Evolutionary conservation across 2,113 vertebrate species (phyloP).

Genomic region (Struthio camelus): DNA sequence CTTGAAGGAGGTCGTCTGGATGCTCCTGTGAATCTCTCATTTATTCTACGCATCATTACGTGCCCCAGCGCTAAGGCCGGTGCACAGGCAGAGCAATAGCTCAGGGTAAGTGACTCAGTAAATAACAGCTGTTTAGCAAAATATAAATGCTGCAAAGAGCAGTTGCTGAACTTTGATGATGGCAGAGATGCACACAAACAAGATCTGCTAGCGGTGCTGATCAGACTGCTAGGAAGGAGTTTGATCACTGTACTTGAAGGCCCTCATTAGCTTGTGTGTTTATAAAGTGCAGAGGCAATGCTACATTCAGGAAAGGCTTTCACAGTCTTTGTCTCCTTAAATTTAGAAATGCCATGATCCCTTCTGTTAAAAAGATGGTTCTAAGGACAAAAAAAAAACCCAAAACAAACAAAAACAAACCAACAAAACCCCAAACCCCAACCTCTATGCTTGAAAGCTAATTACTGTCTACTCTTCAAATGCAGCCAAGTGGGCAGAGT

Average conservation of each 20-base stretch:
- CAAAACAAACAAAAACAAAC: too few relatives aligned
- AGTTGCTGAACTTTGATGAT: not conserved
- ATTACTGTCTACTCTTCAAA: slow-evolving; percentile 20
- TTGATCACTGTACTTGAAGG: not conserved
- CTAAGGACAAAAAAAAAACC: not conserved
- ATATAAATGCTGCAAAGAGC: not conserved
- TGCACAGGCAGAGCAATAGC: not conserved
- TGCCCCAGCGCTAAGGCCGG: not conserved
- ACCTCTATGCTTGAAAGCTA: not conserved
- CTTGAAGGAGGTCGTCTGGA: not conserved
- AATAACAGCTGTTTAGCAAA: not conserved
- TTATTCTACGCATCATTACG: not conserved
- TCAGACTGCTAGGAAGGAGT: not conserved
- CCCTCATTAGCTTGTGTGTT: not conserved
- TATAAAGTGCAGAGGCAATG: not conserved
- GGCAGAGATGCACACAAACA: not conserved
- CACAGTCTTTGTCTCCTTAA: not conserved
- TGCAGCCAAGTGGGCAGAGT: not conserved
- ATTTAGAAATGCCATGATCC: not conserved
- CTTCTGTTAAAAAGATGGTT: not conserved
- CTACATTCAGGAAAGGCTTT: not conserved
- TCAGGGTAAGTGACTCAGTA: not conserved
- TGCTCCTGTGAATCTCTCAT: not conserved
- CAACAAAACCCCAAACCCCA: not conserved
- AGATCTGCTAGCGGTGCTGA: not conserved